These are phyloP conservation scores for Tinamus guttatus DNA, from an alignment of 2,113 vertebrate species.

Conservation along the genomic window DNA sequence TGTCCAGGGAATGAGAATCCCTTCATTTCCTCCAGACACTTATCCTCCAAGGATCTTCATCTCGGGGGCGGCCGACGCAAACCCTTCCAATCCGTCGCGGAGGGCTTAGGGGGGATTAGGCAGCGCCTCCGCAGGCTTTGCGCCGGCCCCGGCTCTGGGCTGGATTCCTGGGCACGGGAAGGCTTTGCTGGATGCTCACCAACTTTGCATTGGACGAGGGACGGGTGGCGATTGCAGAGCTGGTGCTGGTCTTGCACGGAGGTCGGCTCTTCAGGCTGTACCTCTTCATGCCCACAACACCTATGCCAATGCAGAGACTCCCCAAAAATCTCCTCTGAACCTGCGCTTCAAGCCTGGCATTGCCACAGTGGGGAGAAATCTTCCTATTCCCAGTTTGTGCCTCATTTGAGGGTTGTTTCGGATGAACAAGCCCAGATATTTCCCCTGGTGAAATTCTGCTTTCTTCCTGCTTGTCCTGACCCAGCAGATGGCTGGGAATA, in stretches of 20 bases:
- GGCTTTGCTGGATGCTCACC: too few species aligned
- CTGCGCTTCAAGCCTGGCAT: not conserved
- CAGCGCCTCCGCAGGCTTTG: not conserved
- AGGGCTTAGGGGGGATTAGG: slow-evolving; percentile 50
- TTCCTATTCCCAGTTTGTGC: not conserved
- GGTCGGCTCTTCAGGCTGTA: rapidly evolving
- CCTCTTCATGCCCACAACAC: not conserved
- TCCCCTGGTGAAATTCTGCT: not conserved
- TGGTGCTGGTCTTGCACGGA: rapidly evolving
- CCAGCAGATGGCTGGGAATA: not conserved
- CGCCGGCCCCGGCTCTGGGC: not conserved
- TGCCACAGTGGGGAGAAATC: not conserved
- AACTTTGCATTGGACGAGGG: too few species aligned
- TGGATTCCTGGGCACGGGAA: not conserved
- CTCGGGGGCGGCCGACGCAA: not conserved
- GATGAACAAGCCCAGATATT: rapidly evolving
- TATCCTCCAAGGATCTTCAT: slow-evolving; percentile 46
- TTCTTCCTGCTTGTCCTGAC: not conserved
- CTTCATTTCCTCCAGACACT: not conserved
- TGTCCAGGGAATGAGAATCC: not conserved
- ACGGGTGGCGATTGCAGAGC: not conserved
- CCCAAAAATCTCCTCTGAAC: not conserved
- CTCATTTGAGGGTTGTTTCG: not conserved
- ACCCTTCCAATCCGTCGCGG: slow-evolving; percentile 22
- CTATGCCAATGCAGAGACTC: rapidly evolving